Conservation (phyloP, 2,888 invertebrate species). For the Ariolimax columbianus region DNA sequence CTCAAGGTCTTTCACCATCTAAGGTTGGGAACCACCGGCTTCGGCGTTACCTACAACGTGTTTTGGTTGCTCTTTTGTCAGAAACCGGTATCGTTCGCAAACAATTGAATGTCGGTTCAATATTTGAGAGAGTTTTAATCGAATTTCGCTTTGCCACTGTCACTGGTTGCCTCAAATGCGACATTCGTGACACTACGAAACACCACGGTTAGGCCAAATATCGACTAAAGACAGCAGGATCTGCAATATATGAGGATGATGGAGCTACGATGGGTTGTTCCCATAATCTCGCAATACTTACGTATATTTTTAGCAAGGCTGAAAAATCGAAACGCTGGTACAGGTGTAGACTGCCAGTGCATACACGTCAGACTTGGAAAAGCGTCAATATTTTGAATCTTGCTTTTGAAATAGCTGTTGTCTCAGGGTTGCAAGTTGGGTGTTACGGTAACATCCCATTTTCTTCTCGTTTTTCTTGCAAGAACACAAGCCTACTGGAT, state of each 20-base stretch:
- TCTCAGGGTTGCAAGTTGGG: no score
- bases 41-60: not conserved
- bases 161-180: not conserved
- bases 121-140: slow-evolving; percentile 2
- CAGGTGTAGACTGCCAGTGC: no score
- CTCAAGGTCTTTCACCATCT: no score
- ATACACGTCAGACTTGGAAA: no score
- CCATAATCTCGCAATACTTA: not conserved
- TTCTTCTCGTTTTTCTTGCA: no score
- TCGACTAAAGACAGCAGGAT: slow-evolving; percentile 6
- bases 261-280: not conserved
- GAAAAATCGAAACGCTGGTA: no score
- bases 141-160: slow-evolving; percentile 2
- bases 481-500: no score
- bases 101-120: slow-evolving; percentile 4
- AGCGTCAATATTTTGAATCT: no score
- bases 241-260: not conserved
- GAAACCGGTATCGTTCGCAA: not conserved
- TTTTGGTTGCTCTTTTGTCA: not conserved
- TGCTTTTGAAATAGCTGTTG: no score
- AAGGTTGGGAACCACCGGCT: no score
- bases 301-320: not conserved
- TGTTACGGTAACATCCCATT: no score
- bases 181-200: not conserved
- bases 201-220: slow-evolving; percentile 4